Evolutionary conservation across 2,113 vertebrate species (phyloP), one percentile per base, ranked within the genome.

Genomic region (Dicrurus megarhynchus): DNA sequence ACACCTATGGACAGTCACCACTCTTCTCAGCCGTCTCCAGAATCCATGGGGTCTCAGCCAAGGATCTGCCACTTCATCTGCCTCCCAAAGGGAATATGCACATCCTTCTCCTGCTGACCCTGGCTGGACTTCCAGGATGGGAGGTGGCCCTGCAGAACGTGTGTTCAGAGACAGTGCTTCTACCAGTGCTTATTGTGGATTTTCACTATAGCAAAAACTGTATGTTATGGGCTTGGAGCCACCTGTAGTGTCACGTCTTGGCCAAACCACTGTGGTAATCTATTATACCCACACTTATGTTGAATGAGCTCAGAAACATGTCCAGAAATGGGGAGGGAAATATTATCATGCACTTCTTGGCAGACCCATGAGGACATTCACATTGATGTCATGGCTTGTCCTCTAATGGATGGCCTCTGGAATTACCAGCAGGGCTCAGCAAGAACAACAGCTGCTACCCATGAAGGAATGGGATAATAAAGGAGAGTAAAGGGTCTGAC

Each of bases 21-120:
- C 44, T 37, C 47, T 39, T 47, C 76, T 77, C 7, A 0, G 68
- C 14, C 6, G 0, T 37, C 85, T 80, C 75, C 49, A 39, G 28
- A 10, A 27, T 74, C 14, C 0, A 4, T 0, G 0, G 21, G 26
- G 8, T 22, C 68, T 74, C 77, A 69, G 59, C 55, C 20, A 18
- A 50, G 76, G 35, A 26, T 67, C 42, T 87, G 60, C 27, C 35
- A 5, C 26, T 70, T 55, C 35, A 67, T 39, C 37, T 0, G 0
- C 44, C 59, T 70, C 46, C 37, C 0, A 0, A 82, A 55, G 24
- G 39, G 26, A 74, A 46, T 27, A 17, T 18, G 41, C 37, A 44
- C 3, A 0, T 64, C 52, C 30, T 83, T 6, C 57, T 81, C 6
- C 73, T 84, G 56, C 69, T 59, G 59, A 14, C 7, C 14, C 23